Percentiles rank a stretch among this genome's conserved stretches.
Conservation (phyloP, 2,888 invertebrate genomes). For the Nymphalis urticae region DNA sequence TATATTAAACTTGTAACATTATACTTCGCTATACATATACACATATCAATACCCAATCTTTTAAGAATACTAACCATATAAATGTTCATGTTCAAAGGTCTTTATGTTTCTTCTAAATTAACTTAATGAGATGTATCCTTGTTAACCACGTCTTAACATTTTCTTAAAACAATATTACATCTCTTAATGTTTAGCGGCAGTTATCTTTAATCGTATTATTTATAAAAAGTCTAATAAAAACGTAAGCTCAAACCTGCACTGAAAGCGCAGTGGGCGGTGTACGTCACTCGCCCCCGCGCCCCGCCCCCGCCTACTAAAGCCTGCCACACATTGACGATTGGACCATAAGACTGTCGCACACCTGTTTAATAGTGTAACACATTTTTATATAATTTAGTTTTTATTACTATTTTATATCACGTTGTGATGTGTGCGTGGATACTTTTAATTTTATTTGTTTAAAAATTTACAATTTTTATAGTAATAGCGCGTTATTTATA, state of each 20-base stretch:
- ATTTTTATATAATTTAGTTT: not conserved
- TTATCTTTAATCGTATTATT: constrained; percentile 20
- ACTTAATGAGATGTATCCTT: not conserved
- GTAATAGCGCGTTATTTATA: not conserved
- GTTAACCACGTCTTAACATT: not conserved
- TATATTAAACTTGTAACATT: too few species aligned
- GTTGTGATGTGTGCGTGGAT: not conserved
- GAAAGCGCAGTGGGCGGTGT: constrained; percentile 36
- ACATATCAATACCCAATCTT: too few species aligned
- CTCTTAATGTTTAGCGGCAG: not conserved
- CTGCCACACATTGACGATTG: constrained; percentile 20
- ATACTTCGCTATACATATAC: too few species aligned
- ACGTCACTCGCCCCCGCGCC: constrained; percentile 37
- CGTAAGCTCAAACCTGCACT: constrained; percentile 16
- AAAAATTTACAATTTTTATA: not conserved
- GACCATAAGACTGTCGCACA: constrained; percentile 7
- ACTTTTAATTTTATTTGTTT: not conserved
- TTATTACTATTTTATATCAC: not conserved
- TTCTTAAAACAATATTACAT: not conserved
- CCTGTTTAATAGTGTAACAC: not conserved
- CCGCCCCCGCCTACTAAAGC: constrained; percentile 37
- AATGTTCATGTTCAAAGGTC: too few species aligned
- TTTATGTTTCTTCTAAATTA: too few species aligned
- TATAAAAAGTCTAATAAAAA: constrained; percentile 19
- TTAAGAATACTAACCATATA: too few species aligned